Base-by-base conservation (phyloP, 2,113 vertebrate species). In the Microcebus lehilahytsara region DNA sequence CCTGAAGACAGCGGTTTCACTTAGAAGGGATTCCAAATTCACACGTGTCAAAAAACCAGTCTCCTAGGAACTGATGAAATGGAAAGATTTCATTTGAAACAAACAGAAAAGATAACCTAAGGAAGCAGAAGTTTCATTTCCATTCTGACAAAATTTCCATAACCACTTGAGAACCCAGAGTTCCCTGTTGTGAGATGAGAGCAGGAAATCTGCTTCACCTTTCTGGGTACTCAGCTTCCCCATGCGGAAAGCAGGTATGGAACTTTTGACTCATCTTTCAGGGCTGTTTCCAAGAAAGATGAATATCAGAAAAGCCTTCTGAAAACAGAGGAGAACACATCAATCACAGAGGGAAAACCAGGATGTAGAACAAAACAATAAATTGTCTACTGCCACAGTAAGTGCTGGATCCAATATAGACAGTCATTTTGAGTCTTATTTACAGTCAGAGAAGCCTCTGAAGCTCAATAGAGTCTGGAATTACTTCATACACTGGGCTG, bases 121-220 rank as follows among this genome's bases (percentile, higher is more conserved):
- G 69, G 80, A 96, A 96, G 93, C 95, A 96, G 91, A 96, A 97
- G 96, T 96, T 84, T 79, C 27, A 32, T 83, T 93, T 97, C 96
- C 79, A 60, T 72, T 88, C 78, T 89, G 91, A 95, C 51, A 83
- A 42, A 58, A 42, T 91, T 96, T 92, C 89, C 91, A 80, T 46
- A 83, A 90, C 91, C 89, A 17, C 74, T 30, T 0, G 72, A 91
- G 66, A 93, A 53, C 42, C 9, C n/a, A 56, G 60, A 75, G 64
- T 92, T 96, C 91, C 75, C 20, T 74, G 90, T 80, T 77, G 56
- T 69, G 77, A 7, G 46, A 49, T 58, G 77, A 7, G 46, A 49
- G 51, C 42, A 64, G 77, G 88, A 84, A 72, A 77, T 58, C 30
- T 74, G 71, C 49, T 93, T 93, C 69, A 67, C 25, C 46, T 97